Percentiles rank a stretch among this genome's conserved stretches.
Evolutionary conservation across 2,113 vertebrate species (phyloP).

Genomic region (Penelope pileata): DNA sequence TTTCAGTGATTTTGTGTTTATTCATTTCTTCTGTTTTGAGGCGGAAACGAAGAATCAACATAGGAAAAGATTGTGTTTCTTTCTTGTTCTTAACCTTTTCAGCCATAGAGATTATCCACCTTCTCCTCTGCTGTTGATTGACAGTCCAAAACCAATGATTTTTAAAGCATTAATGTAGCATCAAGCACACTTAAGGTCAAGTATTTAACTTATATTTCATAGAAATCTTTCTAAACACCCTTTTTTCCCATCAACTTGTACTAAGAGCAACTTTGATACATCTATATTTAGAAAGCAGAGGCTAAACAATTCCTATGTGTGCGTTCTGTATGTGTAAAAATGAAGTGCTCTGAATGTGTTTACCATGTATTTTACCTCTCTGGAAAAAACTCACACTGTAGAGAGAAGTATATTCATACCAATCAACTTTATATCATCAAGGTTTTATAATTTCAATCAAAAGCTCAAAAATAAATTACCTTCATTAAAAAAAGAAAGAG

Average conservation of each 20-base stretch:
- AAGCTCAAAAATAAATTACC: not conserved
- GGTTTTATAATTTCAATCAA: not conserved
- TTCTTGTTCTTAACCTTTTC: not conserved
- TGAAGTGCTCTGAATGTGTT: not conserved
- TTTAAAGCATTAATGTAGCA: not conserved
- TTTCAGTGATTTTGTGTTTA: not conserved
- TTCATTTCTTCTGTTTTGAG: not conserved
- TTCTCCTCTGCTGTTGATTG: slow-evolving; percentile 6
- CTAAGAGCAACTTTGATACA: not conserved
- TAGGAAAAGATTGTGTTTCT: not conserved
- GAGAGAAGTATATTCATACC: not conserved
- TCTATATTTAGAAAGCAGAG: not conserved
- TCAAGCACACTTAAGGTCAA: not conserved
- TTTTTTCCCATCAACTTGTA: not conserved
- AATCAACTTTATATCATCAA: not conserved
- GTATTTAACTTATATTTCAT: not conserved
- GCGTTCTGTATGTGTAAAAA: not conserved
- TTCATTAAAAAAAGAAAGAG: not conserved
- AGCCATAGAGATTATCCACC: not conserved
- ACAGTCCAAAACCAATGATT: not conserved
- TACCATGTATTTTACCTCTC: not conserved
- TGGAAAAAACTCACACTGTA: not conserved
- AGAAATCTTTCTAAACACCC: not conserved
- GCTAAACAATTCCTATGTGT: not conserved
- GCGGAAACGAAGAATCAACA: not conserved